Evolutionary conservation across 2,113 vertebrate genomes (phyloP).

Genomic region (Corvus hawaiiensis): DNA sequence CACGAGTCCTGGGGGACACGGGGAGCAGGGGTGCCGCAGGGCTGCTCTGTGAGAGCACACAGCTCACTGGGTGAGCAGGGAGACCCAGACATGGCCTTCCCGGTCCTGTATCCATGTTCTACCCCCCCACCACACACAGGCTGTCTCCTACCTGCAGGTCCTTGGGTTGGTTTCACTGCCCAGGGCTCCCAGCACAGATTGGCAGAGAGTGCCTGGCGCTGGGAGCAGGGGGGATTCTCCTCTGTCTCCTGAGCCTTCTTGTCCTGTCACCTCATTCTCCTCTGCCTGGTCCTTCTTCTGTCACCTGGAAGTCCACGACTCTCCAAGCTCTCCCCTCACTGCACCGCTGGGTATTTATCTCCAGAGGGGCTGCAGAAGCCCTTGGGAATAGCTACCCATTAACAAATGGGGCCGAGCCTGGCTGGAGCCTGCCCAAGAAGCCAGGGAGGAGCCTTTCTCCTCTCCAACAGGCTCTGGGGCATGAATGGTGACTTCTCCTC

Average conservation of each 20-base stretch:
- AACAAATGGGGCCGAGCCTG: not conserved
- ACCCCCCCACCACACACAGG: rapidly evolving
- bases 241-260: not conserved
- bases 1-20: rapidly evolving
- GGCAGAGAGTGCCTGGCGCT: not conserved
- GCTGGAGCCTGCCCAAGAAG: not conserved
- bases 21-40: rapidly evolving
- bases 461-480: not conserved
- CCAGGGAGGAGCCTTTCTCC: not conserved
- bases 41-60: rapidly evolving
- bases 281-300: not conserved
- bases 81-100: not conserved
- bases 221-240: not conserved
- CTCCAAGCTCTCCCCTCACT: rapidly evolving
- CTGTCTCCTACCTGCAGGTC: not conserved
- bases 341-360: not conserved
- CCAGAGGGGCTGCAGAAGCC: rapidly evolving
- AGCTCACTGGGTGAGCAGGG: rapidly evolving
- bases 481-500: not conserved
- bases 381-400: not conserved
- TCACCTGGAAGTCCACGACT: not conserved
- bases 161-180: not conserved
- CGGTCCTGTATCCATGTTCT: rapidly evolving
- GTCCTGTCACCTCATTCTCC: not conserved
- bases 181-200: not conserved